A percentile compares a stretch with the other conserved stretches of the same genome.
phyloP scores from a whole-genome alignment of 2,888 invertebrate genomes.

The Pseudeuparius sepicola region DNA sequence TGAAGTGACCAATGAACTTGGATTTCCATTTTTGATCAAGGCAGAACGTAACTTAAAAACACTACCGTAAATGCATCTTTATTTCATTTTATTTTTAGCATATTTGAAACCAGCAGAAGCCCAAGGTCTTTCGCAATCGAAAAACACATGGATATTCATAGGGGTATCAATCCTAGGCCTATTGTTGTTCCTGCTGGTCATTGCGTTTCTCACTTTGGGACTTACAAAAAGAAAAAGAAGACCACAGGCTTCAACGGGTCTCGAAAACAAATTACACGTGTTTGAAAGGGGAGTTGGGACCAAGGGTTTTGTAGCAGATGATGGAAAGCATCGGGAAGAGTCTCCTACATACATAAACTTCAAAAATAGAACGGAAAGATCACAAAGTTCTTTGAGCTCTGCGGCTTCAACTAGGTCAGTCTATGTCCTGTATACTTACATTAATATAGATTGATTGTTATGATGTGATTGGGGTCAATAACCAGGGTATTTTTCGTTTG shows the following conservation, averaged over 20 bases:
- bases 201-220: constrained; percentile 43
- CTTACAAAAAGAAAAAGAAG: constrained; percentile 42
- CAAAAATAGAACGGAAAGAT: constrained; percentile 27
- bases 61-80: too few relatives aligned
- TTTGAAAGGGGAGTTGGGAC: constrained; percentile 33
- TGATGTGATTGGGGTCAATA: too few relatives aligned
- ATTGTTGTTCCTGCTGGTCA: constrained; percentile 47
- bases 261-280: constrained; percentile 33
- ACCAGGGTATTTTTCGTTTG: too few relatives aligned
- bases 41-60: constrained; percentile 76
- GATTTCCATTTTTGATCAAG: constrained; percentile 68
- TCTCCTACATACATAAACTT: constrained; percentile 38
- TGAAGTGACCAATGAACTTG: constrained; percentile 65
- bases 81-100: constrained; percentile 44
- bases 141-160: constrained; percentile 54
- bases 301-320: constrained; percentile 34
- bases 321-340: constrained; percentile 38
- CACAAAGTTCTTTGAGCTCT: constrained; percentile 30
- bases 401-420: constrained; percentile 28
- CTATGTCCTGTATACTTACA: too few relatives aligned
- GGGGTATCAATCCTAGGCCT: constrained; percentile 52
- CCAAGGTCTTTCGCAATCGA: constrained; percentile 44
- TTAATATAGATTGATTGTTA: too few relatives aligned
- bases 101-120: constrained; percentile 57
- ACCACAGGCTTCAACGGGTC: constrained; percentile 20